phyloP scores from a whole-genome alignment of 2,113 vertebrate genomes.

The Hipposideros armiger region DNA sequence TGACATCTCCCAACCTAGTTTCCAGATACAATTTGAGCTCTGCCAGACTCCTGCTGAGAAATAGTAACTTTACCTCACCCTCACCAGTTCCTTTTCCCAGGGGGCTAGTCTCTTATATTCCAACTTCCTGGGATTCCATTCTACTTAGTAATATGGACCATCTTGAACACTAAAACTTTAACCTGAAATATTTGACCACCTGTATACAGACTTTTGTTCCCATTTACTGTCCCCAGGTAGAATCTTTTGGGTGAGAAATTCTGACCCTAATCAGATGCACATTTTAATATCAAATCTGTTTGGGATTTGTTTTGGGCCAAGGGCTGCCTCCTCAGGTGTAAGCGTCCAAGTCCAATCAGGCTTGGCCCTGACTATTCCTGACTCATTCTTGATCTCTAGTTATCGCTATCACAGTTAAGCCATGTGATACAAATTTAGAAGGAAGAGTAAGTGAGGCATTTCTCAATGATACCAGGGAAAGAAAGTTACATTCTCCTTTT shows the following conservation, averaged over 20 bases:
- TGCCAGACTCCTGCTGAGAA: not conserved
- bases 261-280: not conserved
- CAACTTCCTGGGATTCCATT: not conserved
- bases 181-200: not conserved
- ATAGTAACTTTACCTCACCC: not conserved
- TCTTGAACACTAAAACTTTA: not conserved
- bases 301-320: not conserved
- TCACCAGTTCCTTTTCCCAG: not conserved
- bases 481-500: not conserved
- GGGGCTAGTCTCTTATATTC: too few relatives aligned
- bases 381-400: not conserved
- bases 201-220: not conserved
- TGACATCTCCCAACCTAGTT: not conserved
- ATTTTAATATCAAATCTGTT: not conserved
- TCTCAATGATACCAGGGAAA: constrained; percentile 26
- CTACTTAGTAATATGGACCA: not conserved
- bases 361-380: not conserved
- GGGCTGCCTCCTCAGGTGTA: not conserved
- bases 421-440: not conserved
- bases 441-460: constrained; percentile 55
- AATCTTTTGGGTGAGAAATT: not conserved
- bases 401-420: not conserved
- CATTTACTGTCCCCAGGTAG: not conserved
- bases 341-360: not conserved
- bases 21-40: not conserved